phyloP scores from a whole-genome alignment of 2,113 vertebrate genomes.

The Otolemur garnettii region DNA sequence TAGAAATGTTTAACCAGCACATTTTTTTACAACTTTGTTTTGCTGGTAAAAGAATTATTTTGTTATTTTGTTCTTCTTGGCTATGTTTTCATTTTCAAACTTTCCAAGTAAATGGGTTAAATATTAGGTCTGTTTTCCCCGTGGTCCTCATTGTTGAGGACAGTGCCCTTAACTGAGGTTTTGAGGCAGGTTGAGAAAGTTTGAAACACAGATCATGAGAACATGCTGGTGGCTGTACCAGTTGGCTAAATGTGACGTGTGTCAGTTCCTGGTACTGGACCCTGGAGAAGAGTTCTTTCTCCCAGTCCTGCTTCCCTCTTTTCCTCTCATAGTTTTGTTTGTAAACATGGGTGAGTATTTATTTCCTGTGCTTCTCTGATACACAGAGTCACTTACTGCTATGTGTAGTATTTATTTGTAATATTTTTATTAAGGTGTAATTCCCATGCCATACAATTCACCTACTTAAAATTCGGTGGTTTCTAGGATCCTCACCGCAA shows the following conservation, averaged over 20 bases:
- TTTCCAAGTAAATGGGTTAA: neutral
- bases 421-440: neutral
- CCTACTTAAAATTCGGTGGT: neutral
- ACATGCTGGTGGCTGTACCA: neutral
- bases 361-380: neutral
- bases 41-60: constrained; percentile 3
- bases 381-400: neutral
- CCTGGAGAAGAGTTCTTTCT: neutral
- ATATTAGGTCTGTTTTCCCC: neutral
- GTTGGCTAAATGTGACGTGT: neutral
- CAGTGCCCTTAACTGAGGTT: neutral
- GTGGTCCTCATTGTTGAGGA: neutral
- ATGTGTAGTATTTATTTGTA: neutral
- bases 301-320: neutral
- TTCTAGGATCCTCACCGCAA: neutral
- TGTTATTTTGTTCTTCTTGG: neutral
- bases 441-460: neutral
- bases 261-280: neutral
- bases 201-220: neutral
- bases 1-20: neutral
- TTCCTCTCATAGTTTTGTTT: neutral
- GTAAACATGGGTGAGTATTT: neutral
- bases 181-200: neutral
- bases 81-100: neutral
- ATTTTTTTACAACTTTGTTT: neutral